Evolutionary conservation across 30 jellyfish, hydroid and myxozoan species (phyloP).

Genomic region (Hydractinia symbiolongicarpus): DNA sequence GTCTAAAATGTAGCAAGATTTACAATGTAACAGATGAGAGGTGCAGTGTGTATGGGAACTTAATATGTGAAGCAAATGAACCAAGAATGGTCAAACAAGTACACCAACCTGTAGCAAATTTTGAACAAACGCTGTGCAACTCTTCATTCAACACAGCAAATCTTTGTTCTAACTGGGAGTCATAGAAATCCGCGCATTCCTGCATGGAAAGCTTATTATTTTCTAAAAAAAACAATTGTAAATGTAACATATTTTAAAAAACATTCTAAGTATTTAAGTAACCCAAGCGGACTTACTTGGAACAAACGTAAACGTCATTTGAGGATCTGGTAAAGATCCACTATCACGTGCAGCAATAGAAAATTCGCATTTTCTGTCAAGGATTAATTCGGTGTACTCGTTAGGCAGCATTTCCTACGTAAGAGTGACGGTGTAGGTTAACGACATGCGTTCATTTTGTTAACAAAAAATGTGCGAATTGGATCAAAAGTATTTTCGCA

Average conservation of each 20-base stretch:
- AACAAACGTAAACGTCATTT: conserved; percentile 61
- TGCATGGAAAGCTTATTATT: conserved; percentile 43
- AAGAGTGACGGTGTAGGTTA: neutral
- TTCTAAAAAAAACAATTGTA: conserved; percentile 30
- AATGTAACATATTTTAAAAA: neutral
- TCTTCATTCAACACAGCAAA: conserved; percentile 80
- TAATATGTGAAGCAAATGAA: too few relatives aligned
- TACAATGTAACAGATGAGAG: too few relatives aligned
- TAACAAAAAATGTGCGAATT: too few relatives aligned
- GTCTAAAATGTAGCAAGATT: too few relatives aligned
- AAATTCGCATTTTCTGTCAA: conserved; percentile 58
- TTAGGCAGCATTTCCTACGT: conserved; percentile 77
- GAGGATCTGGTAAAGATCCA: conserved; percentile 46
- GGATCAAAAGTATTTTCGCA: too few relatives aligned
- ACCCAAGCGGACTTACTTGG: conserved; percentile 53
- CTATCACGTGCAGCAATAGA: conserved; percentile 11
- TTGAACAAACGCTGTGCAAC: conserved; percentile 76
- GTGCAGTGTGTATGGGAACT: too few relatives aligned
- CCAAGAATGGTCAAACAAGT: too few relatives aligned
- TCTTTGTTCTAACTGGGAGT: conserved; percentile 50
- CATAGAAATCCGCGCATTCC: conserved; percentile 52
- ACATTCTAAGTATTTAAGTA: neutral
- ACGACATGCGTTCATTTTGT: too few relatives aligned
- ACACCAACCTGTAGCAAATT: conserved; percentile 53
- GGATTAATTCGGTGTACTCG: conserved; percentile 60